phyloP scores from a whole-genome alignment of 2,888 invertebrate species.

The Criorhina ranunculi region DNA sequence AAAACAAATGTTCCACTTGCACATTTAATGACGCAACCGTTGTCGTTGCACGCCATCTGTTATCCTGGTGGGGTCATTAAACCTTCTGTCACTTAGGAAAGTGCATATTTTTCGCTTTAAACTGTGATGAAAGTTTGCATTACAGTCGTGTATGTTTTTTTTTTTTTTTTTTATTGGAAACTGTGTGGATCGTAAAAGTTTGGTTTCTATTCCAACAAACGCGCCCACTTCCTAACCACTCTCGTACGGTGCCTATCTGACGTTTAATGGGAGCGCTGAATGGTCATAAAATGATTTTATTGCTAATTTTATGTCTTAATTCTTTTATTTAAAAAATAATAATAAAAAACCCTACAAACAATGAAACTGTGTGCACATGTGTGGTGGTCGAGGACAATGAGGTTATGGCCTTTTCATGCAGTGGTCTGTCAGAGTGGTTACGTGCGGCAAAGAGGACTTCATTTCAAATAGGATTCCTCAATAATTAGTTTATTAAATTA shows the following conservation, averaged over 20 bases:
- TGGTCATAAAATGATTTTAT: constrained; percentile 66
- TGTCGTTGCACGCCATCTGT: constrained; percentile 46
- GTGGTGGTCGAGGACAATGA: constrained; percentile 17
- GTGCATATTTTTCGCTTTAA: background rate
- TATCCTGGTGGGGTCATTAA: constrained; percentile 57
- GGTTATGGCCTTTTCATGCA: constrained; percentile 27
- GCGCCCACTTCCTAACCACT: constrained; percentile 10
- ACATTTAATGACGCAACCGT: background rate
- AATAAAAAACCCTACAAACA: constrained; percentile 6
- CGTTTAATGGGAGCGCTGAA: constrained; percentile 47
- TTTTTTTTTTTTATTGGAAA: constrained; percentile 29
- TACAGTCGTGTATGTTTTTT: too few species aligned
- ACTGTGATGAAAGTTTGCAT: constrained; percentile 6
- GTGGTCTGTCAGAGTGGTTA: background rate
- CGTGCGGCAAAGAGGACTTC: constrained; percentile 55
- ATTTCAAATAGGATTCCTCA: constrained; percentile 68
- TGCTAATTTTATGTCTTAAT: constrained; percentile 66
- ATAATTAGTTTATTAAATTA: constrained; percentile 76
- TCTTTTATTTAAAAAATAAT: constrained; percentile 15
- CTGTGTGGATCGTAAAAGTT: constrained; percentile 52
- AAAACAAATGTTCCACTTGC: constrained; percentile 33
- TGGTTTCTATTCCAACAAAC: constrained; percentile 13
- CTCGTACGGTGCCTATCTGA: background rate
- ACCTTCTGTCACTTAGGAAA: constrained; percentile 31
- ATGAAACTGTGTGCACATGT: background rate